Evolutionary conservation across 2,797 vertebrate species (phyloP).

Genomic region (Micropoecilia bifurca): DNA sequence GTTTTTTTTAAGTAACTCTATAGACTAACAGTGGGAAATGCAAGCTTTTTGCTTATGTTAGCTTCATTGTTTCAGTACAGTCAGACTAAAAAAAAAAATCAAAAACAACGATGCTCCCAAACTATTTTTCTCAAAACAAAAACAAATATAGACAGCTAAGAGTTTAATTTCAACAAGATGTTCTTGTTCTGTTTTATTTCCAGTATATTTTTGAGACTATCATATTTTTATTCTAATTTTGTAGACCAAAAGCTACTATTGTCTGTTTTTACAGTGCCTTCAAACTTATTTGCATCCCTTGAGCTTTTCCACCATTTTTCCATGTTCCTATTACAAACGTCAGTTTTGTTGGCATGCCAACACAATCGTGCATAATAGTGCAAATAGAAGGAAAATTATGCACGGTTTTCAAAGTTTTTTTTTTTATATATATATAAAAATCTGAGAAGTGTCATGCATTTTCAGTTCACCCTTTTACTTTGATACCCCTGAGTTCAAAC

Average conservation of each 20-base stretch:
- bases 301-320: background rate
- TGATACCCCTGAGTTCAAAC: background rate
- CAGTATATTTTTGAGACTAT: slow-evolving; percentile 11
- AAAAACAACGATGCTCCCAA: slow-evolving; percentile 8
- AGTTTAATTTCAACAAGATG: slow-evolving; percentile 10
- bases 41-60: slow-evolving; percentile 27
- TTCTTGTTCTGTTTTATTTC: slow-evolving; percentile 1
- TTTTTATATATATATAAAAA: background rate
- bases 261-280: slow-evolving; percentile 6
- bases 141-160: background rate
- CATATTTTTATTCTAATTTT: slow-evolving; percentile 36
- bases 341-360: background rate
- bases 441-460: background rate
- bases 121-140: slow-evolving; percentile 1
- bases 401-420: background rate
- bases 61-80: slow-evolving; percentile 26
- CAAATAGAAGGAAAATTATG: background rate
- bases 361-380: background rate
- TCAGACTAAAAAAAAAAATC: background rate
- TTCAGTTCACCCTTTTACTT: background rate
- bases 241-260: slow-evolving; percentile 36
- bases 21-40: slow-evolving; percentile 14
- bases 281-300: background rate
- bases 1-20: background rate
- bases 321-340: background rate